Conservation (phyloP, 2,113 vertebrate species). For the Ornithorhynchus anatinus region DNA sequence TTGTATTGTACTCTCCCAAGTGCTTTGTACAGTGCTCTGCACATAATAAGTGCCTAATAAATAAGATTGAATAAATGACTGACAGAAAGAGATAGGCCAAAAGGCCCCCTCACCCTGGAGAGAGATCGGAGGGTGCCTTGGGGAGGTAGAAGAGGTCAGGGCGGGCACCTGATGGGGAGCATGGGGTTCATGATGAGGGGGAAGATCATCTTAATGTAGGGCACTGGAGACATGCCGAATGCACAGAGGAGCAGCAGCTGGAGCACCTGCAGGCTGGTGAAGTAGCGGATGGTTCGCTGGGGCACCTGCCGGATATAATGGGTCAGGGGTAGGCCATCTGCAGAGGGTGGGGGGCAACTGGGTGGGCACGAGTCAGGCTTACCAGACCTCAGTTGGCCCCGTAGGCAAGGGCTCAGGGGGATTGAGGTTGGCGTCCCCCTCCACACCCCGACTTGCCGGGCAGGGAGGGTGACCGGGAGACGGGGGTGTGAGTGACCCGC, state of each 20-base stretch:
- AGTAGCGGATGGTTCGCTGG: conserved; percentile 93
- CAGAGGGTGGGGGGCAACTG: not conserved
- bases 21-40: no score
- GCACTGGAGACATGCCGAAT: conserved; percentile 89
- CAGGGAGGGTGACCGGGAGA: no score
- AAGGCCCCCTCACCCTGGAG: not conserved
- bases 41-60: no score
- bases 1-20: no score
- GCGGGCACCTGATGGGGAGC: conserved; percentile 85
- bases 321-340: conserved; percentile 91
- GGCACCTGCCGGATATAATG: conserved; percentile 92
- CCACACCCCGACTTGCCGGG: no score
- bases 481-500: conserved; percentile 74
- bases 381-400: accelerated
- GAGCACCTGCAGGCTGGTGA: conserved; percentile 89
- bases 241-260: conserved; percentile 89
- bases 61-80: no score
- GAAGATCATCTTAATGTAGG: conserved; percentile 98
- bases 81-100: no score
- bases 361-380: not conserved
- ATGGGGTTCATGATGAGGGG: conserved; percentile 93
- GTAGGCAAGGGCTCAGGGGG: not conserved
- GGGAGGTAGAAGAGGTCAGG: not conserved
- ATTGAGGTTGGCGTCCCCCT: no score
- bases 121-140: accelerated